phyloP scores from a whole-genome alignment of 1,140 invertebrate species.

The Choristoneura fumiferana region DNA sequence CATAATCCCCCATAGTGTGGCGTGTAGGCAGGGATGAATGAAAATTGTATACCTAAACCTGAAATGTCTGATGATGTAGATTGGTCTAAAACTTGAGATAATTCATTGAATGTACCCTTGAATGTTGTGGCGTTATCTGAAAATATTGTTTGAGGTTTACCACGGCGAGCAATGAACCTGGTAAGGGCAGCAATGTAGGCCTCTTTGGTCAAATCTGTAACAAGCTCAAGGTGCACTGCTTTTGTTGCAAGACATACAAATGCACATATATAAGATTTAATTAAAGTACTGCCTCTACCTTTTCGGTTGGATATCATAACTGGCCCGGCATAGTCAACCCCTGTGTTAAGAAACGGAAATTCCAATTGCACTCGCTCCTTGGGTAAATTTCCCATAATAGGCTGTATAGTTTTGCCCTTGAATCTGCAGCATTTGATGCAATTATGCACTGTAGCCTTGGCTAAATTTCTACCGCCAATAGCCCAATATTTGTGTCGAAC shows the following conservation, averaged over 20 bases:
- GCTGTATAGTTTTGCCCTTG: too few relatives aligned
- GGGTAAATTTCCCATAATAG: conserved; percentile 9
- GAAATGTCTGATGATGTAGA: conserved; percentile 21
- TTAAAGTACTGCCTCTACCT: conserved; percentile 22
- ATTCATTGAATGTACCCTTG: conserved; percentile 27
- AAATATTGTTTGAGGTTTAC: conserved; percentile 27
- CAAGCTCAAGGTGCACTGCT: conserved; percentile 46
- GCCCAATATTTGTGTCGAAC: conserved; percentile 27
- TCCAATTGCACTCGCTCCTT: neutral
- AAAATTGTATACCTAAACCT: conserved; percentile 27
- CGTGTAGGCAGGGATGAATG: conserved; percentile 23
- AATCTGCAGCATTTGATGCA: neutral
- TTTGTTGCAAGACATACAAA: conserved; percentile 37
- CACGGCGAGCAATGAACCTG: conserved; percentile 32
- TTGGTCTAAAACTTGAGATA: conserved; percentile 20
- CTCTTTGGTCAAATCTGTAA: conserved; percentile 34
- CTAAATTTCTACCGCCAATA: conserved; percentile 22
- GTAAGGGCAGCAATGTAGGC: conserved; percentile 32
- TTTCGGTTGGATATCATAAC: conserved; percentile 39
- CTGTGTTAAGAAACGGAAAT: conserved; percentile 41
- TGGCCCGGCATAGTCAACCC: too few relatives aligned
- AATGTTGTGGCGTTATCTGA: conserved; percentile 36
- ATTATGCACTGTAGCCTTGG: conserved; percentile 4
- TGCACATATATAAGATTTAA: conserved; percentile 34
- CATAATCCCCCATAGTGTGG: conserved; percentile 30